A percentile compares a stretch with the other conserved stretches of the same genome.
Evolutionary conservation across 2,888 invertebrate genomes (phyloP).

Genomic region (Drepanosiphum platanoidis): DNA sequence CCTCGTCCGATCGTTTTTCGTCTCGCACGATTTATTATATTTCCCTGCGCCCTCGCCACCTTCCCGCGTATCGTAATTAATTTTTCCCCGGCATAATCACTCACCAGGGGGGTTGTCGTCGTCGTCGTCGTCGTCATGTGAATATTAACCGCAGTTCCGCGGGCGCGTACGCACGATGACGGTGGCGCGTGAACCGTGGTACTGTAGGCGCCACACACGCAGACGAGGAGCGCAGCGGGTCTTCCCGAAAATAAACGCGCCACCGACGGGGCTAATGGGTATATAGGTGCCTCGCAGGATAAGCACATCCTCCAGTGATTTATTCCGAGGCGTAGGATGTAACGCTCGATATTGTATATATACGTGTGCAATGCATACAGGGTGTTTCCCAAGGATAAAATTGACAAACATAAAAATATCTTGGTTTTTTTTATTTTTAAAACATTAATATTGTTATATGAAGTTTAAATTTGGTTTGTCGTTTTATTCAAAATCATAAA

Average conservation of each 20-base stretch:
- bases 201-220: neutral
- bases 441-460: no score
- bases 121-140: neutral
- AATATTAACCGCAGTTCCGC: constrained; percentile 48
- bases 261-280: constrained; percentile 41
- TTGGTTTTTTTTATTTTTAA: no score
- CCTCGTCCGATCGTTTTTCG: neutral
- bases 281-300: neutral
- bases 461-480: no score
- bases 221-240: neutral
- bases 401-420: no score
- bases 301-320: constrained; percentile 25
- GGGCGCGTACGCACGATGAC: neutral
- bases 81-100: constrained; percentile 4
- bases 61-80: neutral
- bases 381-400: no score
- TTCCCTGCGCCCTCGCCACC: neutral
- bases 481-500: no score
- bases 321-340: neutral
- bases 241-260: constrained; percentile 58
- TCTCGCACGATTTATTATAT: neutral
- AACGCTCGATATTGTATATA: no score
- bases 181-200: neutral
- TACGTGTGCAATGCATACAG: no score
- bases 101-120: neutral